phyloP scores from a whole-genome alignment of 2,888 invertebrate genomes.

The Chrysomela aeneicollis region DNA sequence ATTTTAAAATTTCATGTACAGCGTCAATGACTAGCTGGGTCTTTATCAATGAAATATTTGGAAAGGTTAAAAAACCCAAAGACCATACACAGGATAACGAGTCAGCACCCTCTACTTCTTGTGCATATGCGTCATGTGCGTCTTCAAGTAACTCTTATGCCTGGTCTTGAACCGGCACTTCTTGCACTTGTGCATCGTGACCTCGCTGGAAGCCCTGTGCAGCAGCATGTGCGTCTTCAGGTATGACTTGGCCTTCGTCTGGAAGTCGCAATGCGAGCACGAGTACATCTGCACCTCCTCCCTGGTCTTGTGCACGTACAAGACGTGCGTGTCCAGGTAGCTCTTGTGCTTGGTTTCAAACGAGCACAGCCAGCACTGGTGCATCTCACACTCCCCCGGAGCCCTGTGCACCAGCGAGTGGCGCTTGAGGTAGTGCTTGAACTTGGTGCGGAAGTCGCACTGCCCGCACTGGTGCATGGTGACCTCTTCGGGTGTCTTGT shows the following conservation, averaged over 20 bases:
- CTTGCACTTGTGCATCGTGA: constrained; percentile 43
- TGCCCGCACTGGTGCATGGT: constrained; percentile 39
- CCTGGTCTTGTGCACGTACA: constrained; percentile 37
- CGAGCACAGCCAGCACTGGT: constrained; percentile 41
- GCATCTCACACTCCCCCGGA: constrained; percentile 39
- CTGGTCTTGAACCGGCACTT: constrained; percentile 43
- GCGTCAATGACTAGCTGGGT: too few relatives aligned
- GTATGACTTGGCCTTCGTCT: constrained; percentile 44
- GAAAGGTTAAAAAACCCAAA: too few relatives aligned
- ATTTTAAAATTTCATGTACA: too few relatives aligned
- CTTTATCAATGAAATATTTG: too few relatives aligned
- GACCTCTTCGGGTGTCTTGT: constrained; percentile 42
- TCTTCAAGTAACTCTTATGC: constrained; percentile 44
- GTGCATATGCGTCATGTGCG: constrained; percentile 40
- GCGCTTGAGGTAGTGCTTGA: constrained; percentile 42
- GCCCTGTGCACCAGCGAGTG: constrained; percentile 41
- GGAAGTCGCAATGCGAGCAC: constrained; percentile 41
- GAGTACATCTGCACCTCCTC: constrained; percentile 41
- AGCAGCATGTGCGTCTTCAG: constrained; percentile 44
- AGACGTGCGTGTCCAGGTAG: constrained; percentile 41
- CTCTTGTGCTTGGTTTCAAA: constrained; percentile 44
- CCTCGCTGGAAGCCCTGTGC: constrained; percentile 40
- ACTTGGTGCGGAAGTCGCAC: constrained; percentile 41
- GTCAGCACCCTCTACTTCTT: too few relatives aligned
- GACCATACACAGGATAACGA: too few relatives aligned